Conservation (phyloP, 2,113 vertebrate species). For the Neolamprologus toae region DNA sequence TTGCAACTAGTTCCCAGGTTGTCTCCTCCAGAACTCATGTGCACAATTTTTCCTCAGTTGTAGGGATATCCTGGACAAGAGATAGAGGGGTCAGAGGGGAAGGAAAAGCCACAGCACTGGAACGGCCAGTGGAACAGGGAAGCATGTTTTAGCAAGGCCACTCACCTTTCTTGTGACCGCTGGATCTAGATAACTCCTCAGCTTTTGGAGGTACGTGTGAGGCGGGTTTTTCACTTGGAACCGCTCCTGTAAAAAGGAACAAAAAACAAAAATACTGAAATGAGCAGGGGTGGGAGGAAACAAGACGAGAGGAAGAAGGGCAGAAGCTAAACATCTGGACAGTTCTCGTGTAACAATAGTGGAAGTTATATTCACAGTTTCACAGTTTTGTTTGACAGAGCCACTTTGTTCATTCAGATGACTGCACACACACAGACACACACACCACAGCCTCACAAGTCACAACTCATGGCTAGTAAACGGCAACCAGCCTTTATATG, state of each 20-base stretch:
- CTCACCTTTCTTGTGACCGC: constrained; percentile 95
- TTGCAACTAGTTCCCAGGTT: not conserved
- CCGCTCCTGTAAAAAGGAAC: constrained; percentile 76
- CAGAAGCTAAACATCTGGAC: not conserved
- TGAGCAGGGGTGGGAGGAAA: not conserved
- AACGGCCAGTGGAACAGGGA: constrained; percentile 13
- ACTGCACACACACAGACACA: not conserved
- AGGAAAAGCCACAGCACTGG: constrained; percentile 9
- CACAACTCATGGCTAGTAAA: not conserved
- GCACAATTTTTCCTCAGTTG: constrained; percentile 20
- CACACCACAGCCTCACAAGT: not conserved
- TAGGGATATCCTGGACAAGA: constrained; percentile 39
- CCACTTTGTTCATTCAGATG: not conserved
- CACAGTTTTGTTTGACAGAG: not conserved
- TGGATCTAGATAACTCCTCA: constrained; percentile 93
- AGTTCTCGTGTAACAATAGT: not conserved
- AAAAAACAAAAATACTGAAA: not conserved
- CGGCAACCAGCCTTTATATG: not conserved
- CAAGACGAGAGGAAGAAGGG: not conserved
- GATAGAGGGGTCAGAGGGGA: constrained; percentile 6
- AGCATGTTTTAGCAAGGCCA: not conserved
- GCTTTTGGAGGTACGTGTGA: constrained; percentile 92
- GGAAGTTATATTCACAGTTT: not conserved
- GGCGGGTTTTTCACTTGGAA: constrained; percentile 99
- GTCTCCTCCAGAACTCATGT: not conserved